phyloP scores from a whole-genome alignment of 2,797 vertebrate genomes.

The Vireo griseus region DNA sequence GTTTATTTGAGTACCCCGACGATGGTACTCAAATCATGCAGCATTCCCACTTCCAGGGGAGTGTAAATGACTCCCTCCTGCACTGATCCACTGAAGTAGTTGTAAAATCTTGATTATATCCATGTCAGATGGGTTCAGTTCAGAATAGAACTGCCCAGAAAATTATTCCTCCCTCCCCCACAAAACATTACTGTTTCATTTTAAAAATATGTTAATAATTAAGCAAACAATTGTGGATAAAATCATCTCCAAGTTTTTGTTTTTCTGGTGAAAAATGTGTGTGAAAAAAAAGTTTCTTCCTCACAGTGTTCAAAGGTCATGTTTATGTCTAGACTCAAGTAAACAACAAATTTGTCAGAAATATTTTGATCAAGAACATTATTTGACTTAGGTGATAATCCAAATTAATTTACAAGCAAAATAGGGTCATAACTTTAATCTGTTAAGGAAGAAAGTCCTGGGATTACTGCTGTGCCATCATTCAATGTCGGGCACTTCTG shows the following conservation, averaged over 20 bases:
- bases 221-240: conserved; percentile 9
- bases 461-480: background rate
- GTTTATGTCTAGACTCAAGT: background rate
- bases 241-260: background rate
- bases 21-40: background rate
- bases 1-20: background rate
- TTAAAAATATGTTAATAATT: background rate
- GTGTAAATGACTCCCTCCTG: background rate
- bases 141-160: background rate
- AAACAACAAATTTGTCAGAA: background rate
- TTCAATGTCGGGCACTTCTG: background rate
- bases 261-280: background rate
- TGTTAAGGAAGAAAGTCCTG: background rate
- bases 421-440: background rate
- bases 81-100: background rate
- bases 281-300: background rate
- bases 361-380: background rate
- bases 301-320: background rate
- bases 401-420: background rate
- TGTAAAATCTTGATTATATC: conserved; percentile 17
- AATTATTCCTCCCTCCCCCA: background rate
- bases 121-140: background rate
- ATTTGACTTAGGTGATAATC: background rate
- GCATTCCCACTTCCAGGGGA: background rate
- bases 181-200: background rate